These are phyloP conservation scores for Diadema setosum DNA, from an alignment of 35 echinoderm and acorn worm species.

Conservation along the genomic window DNA sequence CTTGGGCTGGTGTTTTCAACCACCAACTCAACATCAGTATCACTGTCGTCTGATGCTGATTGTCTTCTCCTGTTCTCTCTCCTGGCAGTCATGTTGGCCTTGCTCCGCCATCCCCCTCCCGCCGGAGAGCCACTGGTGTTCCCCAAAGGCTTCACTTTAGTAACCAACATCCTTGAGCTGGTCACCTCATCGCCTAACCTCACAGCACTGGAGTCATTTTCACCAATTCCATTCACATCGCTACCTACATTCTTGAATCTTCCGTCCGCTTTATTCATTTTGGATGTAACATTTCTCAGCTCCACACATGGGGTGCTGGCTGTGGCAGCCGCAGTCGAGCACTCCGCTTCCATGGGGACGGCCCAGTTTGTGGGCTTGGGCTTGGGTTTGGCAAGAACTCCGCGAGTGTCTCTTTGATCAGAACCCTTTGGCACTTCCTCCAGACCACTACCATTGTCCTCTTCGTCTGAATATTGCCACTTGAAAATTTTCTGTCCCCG, in stretches of 20 bases:
- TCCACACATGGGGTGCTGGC: too few species aligned
- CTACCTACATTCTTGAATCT: too few species aligned
- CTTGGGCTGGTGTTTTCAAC: background rate
- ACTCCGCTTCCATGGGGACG: too few species aligned
- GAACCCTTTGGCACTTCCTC: background rate
- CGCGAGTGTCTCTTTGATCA: too few species aligned
- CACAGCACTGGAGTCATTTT: too few species aligned
- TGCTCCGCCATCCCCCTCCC: background rate
- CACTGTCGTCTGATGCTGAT: background rate
- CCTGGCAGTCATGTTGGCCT: background rate
- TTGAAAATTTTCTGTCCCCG: slow-evolving; percentile 6
- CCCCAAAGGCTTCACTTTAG: background rate
- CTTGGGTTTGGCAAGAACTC: too few species aligned
- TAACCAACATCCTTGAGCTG: background rate
- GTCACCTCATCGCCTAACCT: background rate
- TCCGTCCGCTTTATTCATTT: too few species aligned
- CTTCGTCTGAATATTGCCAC: background rate
- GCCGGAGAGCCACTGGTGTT: background rate
- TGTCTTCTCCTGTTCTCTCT: background rate
- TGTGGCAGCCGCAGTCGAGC: too few species aligned
- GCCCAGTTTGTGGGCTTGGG: too few species aligned
- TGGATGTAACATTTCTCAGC: too few species aligned
- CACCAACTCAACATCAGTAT: background rate
- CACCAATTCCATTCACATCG: too few species aligned
- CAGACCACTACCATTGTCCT: background rate